phyloP scores from a whole-genome alignment of 2,797 vertebrate species.

The Takifugu ocellatus region DNA sequence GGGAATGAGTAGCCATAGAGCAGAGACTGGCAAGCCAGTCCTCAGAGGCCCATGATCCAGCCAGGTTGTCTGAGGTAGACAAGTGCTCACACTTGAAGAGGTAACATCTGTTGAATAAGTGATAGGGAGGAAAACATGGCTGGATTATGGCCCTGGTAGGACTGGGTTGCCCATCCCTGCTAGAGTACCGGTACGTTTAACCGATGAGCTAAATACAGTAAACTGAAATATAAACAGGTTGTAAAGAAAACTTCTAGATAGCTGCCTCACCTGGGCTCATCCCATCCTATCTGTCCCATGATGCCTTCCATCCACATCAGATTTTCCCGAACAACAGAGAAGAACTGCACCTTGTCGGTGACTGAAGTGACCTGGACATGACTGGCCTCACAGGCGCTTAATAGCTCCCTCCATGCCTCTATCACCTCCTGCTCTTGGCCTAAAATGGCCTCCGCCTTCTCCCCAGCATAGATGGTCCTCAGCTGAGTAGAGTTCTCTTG shows the following conservation, averaged over 20 bases:
- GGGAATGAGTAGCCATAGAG: conserved; percentile 1
- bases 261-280: conserved; percentile 82
- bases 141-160: no score
- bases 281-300: conserved; percentile 86
- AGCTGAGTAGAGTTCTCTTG: conserved; percentile 88
- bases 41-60: no score
- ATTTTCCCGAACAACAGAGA: conserved; percentile 88
- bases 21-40: no score
- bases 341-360: conserved; percentile 91
- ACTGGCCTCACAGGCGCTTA: conserved; percentile 83
- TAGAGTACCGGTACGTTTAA: no score
- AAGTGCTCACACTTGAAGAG: no score
- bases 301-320: conserved; percentile 94
- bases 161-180: no score
- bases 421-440: conserved; percentile 85
- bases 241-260: not conserved
- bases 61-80: no score
- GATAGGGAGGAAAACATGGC: no score
- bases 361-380: conserved; percentile 86
- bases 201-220: no score
- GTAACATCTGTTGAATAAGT: no score
- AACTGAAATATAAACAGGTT: not conserved
- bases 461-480: conserved; percentile 89
- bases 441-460: conserved; percentile 90
- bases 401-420: conserved; percentile 87